Evolutionary conservation across 2,797 vertebrate species (phyloP).

Genomic region (Amphiprion clarkii): DNA sequence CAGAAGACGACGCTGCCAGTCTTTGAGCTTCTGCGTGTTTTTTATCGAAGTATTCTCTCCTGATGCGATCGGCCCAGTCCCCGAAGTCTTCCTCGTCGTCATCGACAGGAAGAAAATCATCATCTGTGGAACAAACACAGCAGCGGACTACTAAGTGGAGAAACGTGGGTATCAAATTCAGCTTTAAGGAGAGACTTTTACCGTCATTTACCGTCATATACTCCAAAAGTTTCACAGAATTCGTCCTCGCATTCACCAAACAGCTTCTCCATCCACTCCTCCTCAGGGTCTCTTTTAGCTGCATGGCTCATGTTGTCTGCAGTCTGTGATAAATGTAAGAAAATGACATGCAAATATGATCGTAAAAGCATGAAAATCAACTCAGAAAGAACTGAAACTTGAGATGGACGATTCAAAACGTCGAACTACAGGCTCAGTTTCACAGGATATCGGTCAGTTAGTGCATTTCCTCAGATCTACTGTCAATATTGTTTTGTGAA

Average conservation of each 20-base stretch:
- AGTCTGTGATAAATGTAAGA: slow-evolving; percentile 37
- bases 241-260: slow-evolving; percentile 89
- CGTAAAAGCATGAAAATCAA: not conserved
- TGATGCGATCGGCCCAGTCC: slow-evolving; percentile 86
- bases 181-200: not conserved
- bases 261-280: slow-evolving; percentile 86
- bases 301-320: slow-evolving; percentile 20
- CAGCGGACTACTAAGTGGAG: not conserved
- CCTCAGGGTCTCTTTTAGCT: slow-evolving; percentile 69
- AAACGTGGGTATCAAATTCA: not conserved
- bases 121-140: slow-evolving; percentile 70
- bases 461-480: too few relatives aligned
- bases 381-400: not conserved
- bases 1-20: slow-evolving; percentile 44
- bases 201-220: slow-evolving; percentile 84
- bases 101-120: slow-evolving; percentile 79
- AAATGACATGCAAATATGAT: slow-evolving; percentile 5
- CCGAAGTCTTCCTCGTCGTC: slow-evolving; percentile 85
- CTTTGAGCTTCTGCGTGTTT: slow-evolving; percentile 77
- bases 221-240: slow-evolving; percentile 85
- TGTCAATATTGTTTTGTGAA: too few relatives aligned
- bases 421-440: too few relatives aligned
- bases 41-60: slow-evolving; percentile 85
- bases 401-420: not conserved
- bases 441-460: too few relatives aligned